Base-by-base conservation (phyloP, 2,113 vertebrate species). In the Scalopus aquaticus region DNA sequence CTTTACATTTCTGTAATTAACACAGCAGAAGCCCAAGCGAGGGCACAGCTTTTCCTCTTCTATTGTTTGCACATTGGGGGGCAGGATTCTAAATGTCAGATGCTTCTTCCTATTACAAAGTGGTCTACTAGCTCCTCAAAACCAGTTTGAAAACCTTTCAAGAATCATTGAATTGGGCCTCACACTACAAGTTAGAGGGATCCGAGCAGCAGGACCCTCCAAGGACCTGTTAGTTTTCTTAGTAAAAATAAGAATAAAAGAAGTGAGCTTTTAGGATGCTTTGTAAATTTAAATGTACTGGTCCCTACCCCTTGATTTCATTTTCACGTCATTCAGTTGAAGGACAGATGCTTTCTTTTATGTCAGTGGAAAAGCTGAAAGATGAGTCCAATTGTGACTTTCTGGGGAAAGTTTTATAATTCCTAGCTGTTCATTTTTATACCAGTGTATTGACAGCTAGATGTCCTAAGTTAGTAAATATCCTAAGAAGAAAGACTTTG, bases 381-480 rank as follows among this genome's bases (percentile, higher is more conserved):
- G 67, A 69, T 51, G n/a, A 84, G 5, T 79, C 70, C 96, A 82
- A 74, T 51, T 2, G 16, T 94, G 49, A 58, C 69, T 96, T 94
- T 56, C 39, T 82, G 12, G 79, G 58, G 19, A 42, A 97, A 95
- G 81, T 93, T 97, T 95, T 69, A 81, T 42, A 62, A 82, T 70
- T 51, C 19, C 20, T 10, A 91, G 46, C 72, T 24, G 64, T 80
- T 97, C 70, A 51, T 97, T 97, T 91, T 80, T 74, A 91, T 85
- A 83, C 92, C 76, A 58, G 39, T 42, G 84, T 37, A 91, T 93
- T 96, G 91, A 94, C 77, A 97, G 82, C 60, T 92, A 97, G 74
- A 91, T 88, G 86, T 96, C 76, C 86, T 90, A 95, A 96, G 62
- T 30, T 94, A 91, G 94, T 97, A 97, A 97, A 96, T 95, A 97